Conservation (phyloP, 2,797 vertebrate genomes). For the Sebastes minor region DNA sequence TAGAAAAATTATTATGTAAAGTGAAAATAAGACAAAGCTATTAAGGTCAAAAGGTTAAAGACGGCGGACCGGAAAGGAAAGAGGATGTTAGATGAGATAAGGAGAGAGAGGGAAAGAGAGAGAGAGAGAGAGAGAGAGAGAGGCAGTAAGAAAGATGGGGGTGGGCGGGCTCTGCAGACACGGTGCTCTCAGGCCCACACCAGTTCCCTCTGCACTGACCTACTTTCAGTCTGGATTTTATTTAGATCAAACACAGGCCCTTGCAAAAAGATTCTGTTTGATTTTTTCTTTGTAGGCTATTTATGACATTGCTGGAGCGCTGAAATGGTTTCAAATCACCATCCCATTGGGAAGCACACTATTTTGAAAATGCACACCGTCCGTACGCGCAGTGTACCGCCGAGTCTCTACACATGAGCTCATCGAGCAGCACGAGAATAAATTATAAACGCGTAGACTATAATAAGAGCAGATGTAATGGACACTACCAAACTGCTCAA, state of each 20-base stretch:
- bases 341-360: constrained; percentile 60
- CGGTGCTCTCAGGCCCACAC: constrained; percentile 77
- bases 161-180: constrained; percentile 72
- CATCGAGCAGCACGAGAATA: constrained; percentile 10
- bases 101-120: constrained; percentile 5
- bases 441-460: constrained; percentile 3
- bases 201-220: constrained; percentile 81
- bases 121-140: constrained; percentile 12
- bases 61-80: constrained; percentile 24
- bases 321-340: constrained; percentile 63
- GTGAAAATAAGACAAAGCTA: constrained; percentile 11
- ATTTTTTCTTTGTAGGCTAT: constrained; percentile 76
- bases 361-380: constrained; percentile 44
- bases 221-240: constrained; percentile 82
- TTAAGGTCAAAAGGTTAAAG: constrained; percentile 67
- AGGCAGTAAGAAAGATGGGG: constrained; percentile 53
- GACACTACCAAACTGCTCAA: neutral
- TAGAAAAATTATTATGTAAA: constrained; percentile 13
- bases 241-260: constrained; percentile 79
- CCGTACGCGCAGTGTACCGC: constrained; percentile 10
- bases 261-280: constrained; percentile 71
- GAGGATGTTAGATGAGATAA: constrained; percentile 41
- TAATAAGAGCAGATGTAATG: constrained; percentile 13
- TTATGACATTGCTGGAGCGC: constrained; percentile 68
- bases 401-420: constrained; percentile 14